phyloP scores from a whole-genome alignment of 1,140 invertebrate species.

The Neelides sp. region DNA sequence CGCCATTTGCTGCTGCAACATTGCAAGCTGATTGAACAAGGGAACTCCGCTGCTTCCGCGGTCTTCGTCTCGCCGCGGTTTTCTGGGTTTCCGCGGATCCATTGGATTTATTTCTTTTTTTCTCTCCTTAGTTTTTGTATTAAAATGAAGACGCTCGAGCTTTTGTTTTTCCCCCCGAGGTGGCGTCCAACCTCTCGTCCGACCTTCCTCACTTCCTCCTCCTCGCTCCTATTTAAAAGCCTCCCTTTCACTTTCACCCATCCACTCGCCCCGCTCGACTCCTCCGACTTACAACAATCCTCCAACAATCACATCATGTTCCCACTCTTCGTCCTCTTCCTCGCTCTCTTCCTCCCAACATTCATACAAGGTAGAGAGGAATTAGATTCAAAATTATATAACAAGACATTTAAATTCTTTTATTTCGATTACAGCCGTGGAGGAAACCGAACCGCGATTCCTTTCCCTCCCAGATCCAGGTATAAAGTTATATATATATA shows the following conservation, averaged over 20 bases:
- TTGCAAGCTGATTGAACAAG: too few species aligned
- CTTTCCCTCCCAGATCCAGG: slow-evolving; percentile 26
- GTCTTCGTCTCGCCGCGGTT: too few species aligned
- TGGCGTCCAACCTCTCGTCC: too few species aligned
- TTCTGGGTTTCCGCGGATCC: too few species aligned
- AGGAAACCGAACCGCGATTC: slow-evolving; percentile 20
- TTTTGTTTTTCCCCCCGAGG: too few species aligned
- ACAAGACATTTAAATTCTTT: neutral
- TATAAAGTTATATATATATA: slow-evolving; percentile 7
- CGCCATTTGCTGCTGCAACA: too few species aligned
- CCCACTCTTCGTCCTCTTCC: slow-evolving; percentile 4
- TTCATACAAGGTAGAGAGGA: slow-evolving; percentile 6
- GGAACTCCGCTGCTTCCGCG: too few species aligned
- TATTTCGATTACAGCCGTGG: slow-evolving; percentile 4
- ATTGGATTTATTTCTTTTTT: too few species aligned
- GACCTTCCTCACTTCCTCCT: slow-evolving; percentile 7
- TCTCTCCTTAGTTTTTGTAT: too few species aligned
- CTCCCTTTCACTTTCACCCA: neutral
- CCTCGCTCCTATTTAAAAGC: neutral
- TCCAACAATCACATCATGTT: neutral
- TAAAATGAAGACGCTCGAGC: too few species aligned
- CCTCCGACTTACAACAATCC: slow-evolving; percentile 2
- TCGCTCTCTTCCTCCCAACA: slow-evolving; percentile 6
- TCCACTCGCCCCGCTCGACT: neutral
- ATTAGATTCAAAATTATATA: neutral